These are phyloP conservation scores for Drosophila elegans DNA, from an alignment of 1,140 invertebrate species.

Conservation along the genomic window DNA sequence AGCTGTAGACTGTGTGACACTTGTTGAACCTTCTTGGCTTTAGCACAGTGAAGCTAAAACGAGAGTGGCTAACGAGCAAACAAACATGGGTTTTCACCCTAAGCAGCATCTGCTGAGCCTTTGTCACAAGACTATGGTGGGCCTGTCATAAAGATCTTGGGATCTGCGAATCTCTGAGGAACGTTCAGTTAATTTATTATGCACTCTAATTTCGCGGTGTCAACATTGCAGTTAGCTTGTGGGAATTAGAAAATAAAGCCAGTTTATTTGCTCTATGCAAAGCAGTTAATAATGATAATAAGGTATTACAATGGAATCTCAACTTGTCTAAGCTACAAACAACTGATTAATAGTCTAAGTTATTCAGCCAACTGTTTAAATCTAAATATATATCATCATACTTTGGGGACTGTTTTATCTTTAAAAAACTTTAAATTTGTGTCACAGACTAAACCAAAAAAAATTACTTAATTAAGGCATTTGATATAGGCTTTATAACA, in stretches of 20 bases:
- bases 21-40: slow-evolving; percentile 37
- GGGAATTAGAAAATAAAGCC: neutral
- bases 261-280: slow-evolving; percentile 13
- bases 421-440: neutral
- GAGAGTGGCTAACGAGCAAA: slow-evolving; percentile 9
- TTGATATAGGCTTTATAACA: neutral
- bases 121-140: slow-evolving; percentile 38
- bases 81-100: neutral
- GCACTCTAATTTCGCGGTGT: slow-evolving; percentile 4
- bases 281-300: slow-evolving; percentile 20
- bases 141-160: slow-evolving; percentile 27
- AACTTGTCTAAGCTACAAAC: neutral
- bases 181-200: slow-evolving; percentile 17
- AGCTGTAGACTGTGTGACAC: slow-evolving; percentile 4
- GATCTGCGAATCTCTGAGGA: slow-evolving; percentile 1
- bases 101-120: neutral
- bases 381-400: too few relatives aligned
- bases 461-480: slow-evolving; percentile 2
- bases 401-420: neutral
- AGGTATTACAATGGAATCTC: slow-evolving; percentile 8
- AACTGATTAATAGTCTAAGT: neutral
- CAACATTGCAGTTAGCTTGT: slow-evolving; percentile 17
- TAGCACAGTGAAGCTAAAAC: slow-evolving; percentile 35
- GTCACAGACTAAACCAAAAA: neutral
- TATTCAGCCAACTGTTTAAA: too few relatives aligned